Percentiles rank a stretch among this genome's conserved stretches.
phyloP scores from a whole-genome alignment of 35 echinoderm and acorn worm genomes.

The Apostichopus californicus region DNA sequence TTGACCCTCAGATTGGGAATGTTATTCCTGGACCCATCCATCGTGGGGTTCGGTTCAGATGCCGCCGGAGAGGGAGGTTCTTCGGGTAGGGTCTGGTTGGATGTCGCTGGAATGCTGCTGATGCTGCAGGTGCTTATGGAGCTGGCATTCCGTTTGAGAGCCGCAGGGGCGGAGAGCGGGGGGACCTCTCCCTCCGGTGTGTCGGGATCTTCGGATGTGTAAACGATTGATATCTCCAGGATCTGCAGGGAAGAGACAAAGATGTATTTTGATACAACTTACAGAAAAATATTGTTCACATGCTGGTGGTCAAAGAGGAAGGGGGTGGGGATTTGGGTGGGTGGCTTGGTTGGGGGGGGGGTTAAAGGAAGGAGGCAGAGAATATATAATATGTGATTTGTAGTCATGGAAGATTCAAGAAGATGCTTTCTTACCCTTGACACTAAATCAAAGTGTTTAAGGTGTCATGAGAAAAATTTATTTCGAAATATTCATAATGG shows the following conservation, averaged over 20 bases:
- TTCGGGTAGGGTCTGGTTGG: conserved; percentile 42
- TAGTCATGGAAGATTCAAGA: too few relatives aligned
- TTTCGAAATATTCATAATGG: too few relatives aligned
- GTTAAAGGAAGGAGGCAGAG: too few relatives aligned
- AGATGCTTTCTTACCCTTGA: too few relatives aligned
- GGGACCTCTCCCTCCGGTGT: conserved; percentile 84
- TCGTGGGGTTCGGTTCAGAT: conserved; percentile 3
- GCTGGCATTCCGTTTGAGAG: conserved; percentile 85
- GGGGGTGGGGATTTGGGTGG: too few relatives aligned
- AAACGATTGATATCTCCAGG: conserved; percentile 91
- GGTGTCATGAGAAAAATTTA: too few relatives aligned
- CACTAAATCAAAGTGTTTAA: too few relatives aligned
- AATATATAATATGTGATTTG: too few relatives aligned
- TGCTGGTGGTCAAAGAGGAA: too few relatives aligned
- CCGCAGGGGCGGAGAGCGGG: conserved; percentile 66
- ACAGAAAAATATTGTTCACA: too few relatives aligned
- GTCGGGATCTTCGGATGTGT: conserved; percentile 89
- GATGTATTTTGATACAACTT: neutral
- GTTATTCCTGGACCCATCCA: conserved; percentile 85
- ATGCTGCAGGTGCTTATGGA: conserved; percentile 77
- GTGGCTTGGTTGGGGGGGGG: too few relatives aligned
- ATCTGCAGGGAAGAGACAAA: conserved; percentile 55
- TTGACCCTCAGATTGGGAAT: conserved; percentile 93
- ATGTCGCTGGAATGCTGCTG: conserved; percentile 57
- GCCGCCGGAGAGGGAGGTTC: conserved; percentile 26